Evolutionary conservation across 1,140 invertebrate species (phyloP).

Genomic region (Laupala kohalensis): DNA sequence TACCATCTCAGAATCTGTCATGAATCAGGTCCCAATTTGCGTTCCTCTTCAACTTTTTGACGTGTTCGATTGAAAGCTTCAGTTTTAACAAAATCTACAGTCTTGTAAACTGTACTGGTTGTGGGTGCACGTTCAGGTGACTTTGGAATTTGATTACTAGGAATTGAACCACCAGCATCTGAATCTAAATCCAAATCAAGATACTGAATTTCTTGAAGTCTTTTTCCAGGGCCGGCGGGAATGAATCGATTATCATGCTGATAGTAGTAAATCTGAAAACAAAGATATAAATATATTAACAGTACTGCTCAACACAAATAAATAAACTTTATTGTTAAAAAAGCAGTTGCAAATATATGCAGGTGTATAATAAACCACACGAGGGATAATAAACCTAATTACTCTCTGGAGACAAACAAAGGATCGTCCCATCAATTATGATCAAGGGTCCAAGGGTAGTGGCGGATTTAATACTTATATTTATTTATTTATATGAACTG

Average conservation of each 20-base stretch:
- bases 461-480: no score
- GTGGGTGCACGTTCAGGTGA: conserved; percentile 9
- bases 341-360: no score
- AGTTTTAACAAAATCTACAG: conserved; percentile 82
- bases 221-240: conserved; percentile 7
- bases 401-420: no score
- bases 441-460: no score
- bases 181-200: conserved; percentile 57
- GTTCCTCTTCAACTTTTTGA: conserved; percentile 55
- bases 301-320: no score
- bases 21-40: conserved; percentile 23
- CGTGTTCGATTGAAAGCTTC: conserved; percentile 79
- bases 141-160: conserved; percentile 18
- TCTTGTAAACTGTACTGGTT: conserved; percentile 63
- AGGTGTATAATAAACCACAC: no score
- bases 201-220: conserved; percentile 47
- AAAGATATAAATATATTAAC: background rate
- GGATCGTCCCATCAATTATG: no score
- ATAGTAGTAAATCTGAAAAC: conserved; percentile 19
- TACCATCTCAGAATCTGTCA: background rate
- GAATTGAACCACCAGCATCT: conserved; percentile 18
- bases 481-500: no score
- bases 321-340: no score
- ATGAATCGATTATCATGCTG: conserved; percentile 10
- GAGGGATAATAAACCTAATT: no score